A percentile compares a stretch with the other conserved stretches of the same genome.
These are phyloP conservation scores for Geotrupes spiniger DNA, from an alignment of 2,888 invertebrate species.

Conservation along the genomic window DNA sequence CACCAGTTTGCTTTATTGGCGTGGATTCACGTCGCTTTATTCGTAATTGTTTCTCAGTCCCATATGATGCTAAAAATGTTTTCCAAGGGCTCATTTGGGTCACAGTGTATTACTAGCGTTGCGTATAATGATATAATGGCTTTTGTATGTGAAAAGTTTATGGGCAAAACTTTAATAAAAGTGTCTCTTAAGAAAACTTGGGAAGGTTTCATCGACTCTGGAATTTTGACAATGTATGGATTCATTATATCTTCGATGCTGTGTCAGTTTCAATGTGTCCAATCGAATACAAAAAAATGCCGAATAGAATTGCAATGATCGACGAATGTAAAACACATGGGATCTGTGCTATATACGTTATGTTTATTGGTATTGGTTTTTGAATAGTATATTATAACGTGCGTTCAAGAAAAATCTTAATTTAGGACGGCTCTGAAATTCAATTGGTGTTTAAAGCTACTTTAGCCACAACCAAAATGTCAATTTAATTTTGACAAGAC, in stretches of 20 bases:
- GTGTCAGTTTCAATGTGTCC: conserved; percentile 95
- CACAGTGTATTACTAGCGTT: conserved; percentile 96
- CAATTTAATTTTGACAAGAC: too few species aligned
- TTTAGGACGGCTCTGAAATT: too few species aligned
- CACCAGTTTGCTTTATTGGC: conserved; percentile 98
- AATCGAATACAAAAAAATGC: conserved; percentile 89
- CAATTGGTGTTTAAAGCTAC: too few species aligned
- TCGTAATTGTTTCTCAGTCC: conserved; percentile 96
- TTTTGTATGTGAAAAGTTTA: conserved; percentile 98
- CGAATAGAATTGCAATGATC: conserved; percentile 80
- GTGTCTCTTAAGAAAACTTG: conserved; percentile 99
- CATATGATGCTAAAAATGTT: conserved; percentile 95
- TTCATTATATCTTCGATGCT: conserved; percentile 82
- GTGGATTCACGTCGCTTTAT: conserved; percentile 96
- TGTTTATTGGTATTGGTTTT: too few species aligned
- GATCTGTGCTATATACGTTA: too few species aligned
- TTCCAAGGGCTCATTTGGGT: conserved; percentile 94
- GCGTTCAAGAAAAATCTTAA: too few species aligned
- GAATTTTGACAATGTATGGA: conserved; percentile 87
- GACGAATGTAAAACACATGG: conserved; percentile 95
- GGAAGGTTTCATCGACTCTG: conserved; percentile 99
- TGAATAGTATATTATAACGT: too few species aligned
- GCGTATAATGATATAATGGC: conserved; percentile 99
- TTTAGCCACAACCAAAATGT: too few species aligned
- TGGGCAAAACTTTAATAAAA: conserved; percentile 95